Conservation (phyloP, 35 echinoderm and acorn worm species). For the Apostichopus japonicus region DNA sequence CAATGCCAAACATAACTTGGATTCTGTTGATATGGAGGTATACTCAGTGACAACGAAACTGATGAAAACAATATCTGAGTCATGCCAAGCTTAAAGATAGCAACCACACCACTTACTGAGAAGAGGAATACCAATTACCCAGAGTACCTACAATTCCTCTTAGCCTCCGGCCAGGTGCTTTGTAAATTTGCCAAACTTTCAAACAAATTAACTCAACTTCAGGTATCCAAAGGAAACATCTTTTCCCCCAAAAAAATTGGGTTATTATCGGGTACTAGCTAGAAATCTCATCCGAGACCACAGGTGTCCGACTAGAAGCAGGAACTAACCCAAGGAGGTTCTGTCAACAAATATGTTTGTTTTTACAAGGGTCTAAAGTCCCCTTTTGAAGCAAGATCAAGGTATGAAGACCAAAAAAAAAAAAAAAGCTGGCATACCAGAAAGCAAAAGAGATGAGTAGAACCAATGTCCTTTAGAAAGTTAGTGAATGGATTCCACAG, state of each 20-base stretch:
- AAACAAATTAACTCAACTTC: background rate
- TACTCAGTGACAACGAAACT: too few species aligned
- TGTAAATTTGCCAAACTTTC: background rate
- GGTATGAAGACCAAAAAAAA: background rate
- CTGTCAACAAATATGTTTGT: conserved; percentile 24
- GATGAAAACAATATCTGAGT: too few species aligned
- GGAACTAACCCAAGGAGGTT: conserved; percentile 17
- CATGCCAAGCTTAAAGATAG: too few species aligned
- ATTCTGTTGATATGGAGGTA: too few species aligned
- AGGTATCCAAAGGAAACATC: background rate
- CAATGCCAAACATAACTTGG: too few species aligned
- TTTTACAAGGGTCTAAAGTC: background rate
- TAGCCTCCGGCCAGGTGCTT: background rate
- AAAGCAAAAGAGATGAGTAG: too few species aligned
- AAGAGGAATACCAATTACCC: too few species aligned
- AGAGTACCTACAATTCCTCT: background rate
- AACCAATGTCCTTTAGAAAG: background rate
- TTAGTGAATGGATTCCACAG: background rate
- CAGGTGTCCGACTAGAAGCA: background rate
- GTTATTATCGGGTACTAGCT: background rate
- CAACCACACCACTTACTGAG: too few species aligned
- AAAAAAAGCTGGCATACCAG: background rate
- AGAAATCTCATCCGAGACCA: background rate
- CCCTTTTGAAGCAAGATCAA: background rate
- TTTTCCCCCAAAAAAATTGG: background rate